Conservation (phyloP, 2,113 vertebrate species). For the Malurus elegans region DNA sequence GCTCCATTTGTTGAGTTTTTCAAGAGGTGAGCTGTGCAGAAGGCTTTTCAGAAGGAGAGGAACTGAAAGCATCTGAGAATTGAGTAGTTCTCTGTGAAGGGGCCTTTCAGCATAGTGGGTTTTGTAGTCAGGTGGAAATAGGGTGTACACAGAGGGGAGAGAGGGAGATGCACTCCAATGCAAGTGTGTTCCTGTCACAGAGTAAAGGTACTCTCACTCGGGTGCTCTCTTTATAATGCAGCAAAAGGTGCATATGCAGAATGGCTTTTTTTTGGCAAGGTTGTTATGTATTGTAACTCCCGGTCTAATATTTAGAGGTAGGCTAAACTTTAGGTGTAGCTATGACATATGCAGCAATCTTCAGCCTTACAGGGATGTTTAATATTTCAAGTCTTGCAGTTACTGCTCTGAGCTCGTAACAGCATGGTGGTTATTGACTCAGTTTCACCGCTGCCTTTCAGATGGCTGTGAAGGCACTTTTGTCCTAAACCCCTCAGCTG, state of each 20-base stretch:
- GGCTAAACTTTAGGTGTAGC: not conserved
- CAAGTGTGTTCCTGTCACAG: not conserved
- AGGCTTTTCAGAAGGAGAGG: not conserved
- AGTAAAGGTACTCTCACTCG: not conserved
- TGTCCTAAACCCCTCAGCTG: not conserved
- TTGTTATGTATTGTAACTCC: not conserved
- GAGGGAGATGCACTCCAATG: not conserved
- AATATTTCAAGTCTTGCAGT: not conserved
- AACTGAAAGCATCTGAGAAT: not conserved
- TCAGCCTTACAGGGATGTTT: not conserved
- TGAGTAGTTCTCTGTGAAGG: not conserved
- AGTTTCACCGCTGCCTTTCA: not conserved
- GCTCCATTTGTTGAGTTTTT: not conserved
- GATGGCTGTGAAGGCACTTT: not conserved
- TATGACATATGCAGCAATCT: not conserved
- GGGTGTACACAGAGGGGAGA: not conserved
- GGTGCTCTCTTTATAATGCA: not conserved
- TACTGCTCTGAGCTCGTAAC: not conserved
- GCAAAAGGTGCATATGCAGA: not conserved
- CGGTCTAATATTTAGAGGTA: not conserved
- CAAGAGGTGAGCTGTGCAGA: not conserved
- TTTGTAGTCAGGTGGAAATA: not conserved
- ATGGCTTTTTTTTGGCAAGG: not conserved
- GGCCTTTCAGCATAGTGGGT: not conserved
- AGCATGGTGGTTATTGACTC: not conserved